A percentile compares a stretch with the other conserved stretches of the same genome.
These are phyloP conservation scores for Hybos culiciformis DNA, from an alignment of 2,888 invertebrate species.

Conservation along the genomic window DNA sequence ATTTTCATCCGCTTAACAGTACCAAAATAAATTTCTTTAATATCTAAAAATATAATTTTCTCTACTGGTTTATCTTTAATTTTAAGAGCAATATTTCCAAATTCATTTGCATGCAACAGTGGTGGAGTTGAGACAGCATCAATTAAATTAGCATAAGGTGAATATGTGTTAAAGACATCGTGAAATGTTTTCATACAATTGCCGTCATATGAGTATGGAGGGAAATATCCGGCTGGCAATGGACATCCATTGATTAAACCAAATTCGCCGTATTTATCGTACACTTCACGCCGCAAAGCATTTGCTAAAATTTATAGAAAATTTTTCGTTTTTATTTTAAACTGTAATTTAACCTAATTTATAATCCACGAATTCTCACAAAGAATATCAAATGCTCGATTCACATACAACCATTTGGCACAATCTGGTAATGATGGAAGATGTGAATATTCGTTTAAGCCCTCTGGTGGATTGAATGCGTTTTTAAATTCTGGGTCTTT, in stretches of 20 bases:
- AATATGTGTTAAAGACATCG: constrained; percentile 70
- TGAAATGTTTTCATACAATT: constrained; percentile 59
- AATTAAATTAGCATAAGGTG: constrained; percentile 66
- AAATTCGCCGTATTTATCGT: constrained; percentile 81
- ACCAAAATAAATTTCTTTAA: constrained; percentile 55
- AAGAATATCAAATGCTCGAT: constrained; percentile 69
- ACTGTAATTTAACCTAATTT: not conserved
- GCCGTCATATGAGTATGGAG: constrained; percentile 68
- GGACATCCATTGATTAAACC: constrained; percentile 71
- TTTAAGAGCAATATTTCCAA: constrained; percentile 49
- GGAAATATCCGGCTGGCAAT: constrained; percentile 50
- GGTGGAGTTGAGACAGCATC: constrained; percentile 50
- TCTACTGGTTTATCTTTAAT: constrained; percentile 47
- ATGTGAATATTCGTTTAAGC: constrained; percentile 18
- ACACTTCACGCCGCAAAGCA: constrained; percentile 55
- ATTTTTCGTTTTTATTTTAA: not conserved
- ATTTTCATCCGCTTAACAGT: constrained; percentile 76
- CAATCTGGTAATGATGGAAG: constrained; percentile 20
- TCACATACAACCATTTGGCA: constrained; percentile 37
- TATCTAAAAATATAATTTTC: constrained; percentile 42
- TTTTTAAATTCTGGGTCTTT: constrained; percentile 35
- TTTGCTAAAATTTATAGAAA: constrained; percentile 29
- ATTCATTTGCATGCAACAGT: constrained; percentile 45
- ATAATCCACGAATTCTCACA: constrained; percentile 20
- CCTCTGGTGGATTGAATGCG: constrained; percentile 38